A percentile compares a stretch with the other conserved stretches of the same genome.
Conservation (phyloP, 2,113 vertebrate species). For the Caracal caracal region DNA sequence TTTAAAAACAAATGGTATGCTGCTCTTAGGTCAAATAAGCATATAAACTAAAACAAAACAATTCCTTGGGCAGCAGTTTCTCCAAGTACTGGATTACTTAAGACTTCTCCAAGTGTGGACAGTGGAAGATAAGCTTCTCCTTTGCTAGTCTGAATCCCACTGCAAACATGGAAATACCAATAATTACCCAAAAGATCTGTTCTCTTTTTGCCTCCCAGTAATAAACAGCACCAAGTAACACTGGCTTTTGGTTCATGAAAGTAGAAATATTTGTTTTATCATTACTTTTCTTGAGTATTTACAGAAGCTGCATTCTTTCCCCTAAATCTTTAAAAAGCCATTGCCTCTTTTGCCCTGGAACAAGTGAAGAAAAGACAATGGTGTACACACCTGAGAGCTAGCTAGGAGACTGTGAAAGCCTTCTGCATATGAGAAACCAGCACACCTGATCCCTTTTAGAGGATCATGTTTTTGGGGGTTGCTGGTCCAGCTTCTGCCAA, state of each 20-base stretch:
- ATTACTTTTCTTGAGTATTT: neutral
- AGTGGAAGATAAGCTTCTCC: slow-evolving; percentile 11
- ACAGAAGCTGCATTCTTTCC: neutral
- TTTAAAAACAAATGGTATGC: slow-evolving; percentile 22
- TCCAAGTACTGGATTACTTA: neutral
- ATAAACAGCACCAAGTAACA: neutral
- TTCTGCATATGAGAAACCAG: neutral
- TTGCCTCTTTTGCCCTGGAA: neutral
- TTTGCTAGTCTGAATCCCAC: neutral
- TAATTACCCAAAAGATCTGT: neutral
- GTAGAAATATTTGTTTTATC: slow-evolving; percentile 31
- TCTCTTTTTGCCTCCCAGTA: neutral
- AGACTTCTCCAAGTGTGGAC: neutral
- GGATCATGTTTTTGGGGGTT: neutral
- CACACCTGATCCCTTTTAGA: neutral
- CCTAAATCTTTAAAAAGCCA: neutral
- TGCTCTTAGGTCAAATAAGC: neutral
- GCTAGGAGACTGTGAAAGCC: no score
- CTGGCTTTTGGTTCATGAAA: neutral
- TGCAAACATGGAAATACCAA: slow-evolving; percentile 9
- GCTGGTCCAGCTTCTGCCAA: neutral
- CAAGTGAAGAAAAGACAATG: neutral
- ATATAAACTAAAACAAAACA: neutral
- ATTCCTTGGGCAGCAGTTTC: neutral
- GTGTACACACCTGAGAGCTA: neutral